Evolutionary conservation across 35 echinoderm and acorn worm species (phyloP).

Genomic region (Apostichopus californicus): DNA sequence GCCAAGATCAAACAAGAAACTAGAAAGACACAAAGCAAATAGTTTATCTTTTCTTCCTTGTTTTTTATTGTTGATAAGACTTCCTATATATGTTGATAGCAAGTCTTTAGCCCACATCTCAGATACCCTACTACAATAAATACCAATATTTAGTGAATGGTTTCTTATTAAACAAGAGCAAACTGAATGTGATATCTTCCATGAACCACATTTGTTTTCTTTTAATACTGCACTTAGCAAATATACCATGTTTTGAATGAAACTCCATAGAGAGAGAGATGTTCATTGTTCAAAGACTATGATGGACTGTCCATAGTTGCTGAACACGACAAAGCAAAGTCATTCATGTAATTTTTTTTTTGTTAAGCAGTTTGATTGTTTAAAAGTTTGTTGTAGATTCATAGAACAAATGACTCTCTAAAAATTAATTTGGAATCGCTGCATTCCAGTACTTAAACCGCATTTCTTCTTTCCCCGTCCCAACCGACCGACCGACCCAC

Average conservation of each 20-base stretch:
- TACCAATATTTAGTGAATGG: slow-evolving; percentile 10
- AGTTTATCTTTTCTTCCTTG: neutral
- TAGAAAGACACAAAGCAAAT: too few relatives aligned
- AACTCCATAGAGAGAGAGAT: too few relatives aligned
- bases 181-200: neutral
- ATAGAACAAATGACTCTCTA: too few relatives aligned
- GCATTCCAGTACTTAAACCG: too few relatives aligned
- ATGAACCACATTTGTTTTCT: neutral
- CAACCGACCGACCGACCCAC: too few relatives aligned
- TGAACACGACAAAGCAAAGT: neutral
- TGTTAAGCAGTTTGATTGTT: too few relatives aligned
- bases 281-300: too few relatives aligned
- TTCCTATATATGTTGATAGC: neutral
- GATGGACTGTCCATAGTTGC: neutral
- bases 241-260: neutral
- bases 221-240: slow-evolving; percentile 9
- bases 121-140: slow-evolving; percentile 14
- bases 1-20: too few relatives aligned
- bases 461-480: too few relatives aligned
- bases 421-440: too few relatives aligned
- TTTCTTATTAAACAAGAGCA: neutral
- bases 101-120: neutral
- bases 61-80: slow-evolving; percentile 18
- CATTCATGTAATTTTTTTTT: neutral
- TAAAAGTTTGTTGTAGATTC: too few relatives aligned